A percentile compares a stretch with the other conserved stretches of the same genome.
These are phyloP conservation scores for Pollimyrus isidori DNA, from an alignment of 2,113 vertebrate genomes.

Conservation along the genomic window DNA sequence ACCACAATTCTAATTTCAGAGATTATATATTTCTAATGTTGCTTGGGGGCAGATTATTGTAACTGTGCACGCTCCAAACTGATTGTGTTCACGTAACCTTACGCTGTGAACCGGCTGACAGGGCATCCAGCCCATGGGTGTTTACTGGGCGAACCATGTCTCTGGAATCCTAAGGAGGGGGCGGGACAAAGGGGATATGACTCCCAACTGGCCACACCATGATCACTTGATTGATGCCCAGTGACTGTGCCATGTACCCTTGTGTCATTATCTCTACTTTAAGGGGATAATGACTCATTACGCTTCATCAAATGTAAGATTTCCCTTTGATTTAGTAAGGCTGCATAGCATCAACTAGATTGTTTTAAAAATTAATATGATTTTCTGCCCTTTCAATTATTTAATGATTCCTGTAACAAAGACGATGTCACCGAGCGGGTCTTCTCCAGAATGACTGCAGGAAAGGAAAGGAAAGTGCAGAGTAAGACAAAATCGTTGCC, in stretches of 20 bases:
- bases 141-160: background rate
- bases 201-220: background rate
- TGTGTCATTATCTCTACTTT: conserved; percentile 28
- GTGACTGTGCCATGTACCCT: conserved; percentile 10
- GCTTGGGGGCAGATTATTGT: background rate
- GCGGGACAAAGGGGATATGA: background rate
- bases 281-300: conserved; percentile 32
- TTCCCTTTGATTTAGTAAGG: conserved; percentile 26
- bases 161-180: background rate
- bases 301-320: conserved; percentile 26
- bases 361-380: background rate
- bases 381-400: conserved; percentile 18
- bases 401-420: conserved; percentile 1
- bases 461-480: background rate
- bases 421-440: background rate
- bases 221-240: background rate
- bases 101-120: background rate
- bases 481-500: background rate
- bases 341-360: background rate
- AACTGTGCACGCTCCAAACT: background rate
- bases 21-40: background rate
- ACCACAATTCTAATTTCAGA: background rate
- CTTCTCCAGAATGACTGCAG: background rate
- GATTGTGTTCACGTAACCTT: background rate
- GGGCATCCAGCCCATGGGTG: background rate